Evolutionary conservation across 2,113 vertebrate species (phyloP), one percentile per base, ranked within the genome.

Genomic region (Pluvialis apricaria): DNA sequence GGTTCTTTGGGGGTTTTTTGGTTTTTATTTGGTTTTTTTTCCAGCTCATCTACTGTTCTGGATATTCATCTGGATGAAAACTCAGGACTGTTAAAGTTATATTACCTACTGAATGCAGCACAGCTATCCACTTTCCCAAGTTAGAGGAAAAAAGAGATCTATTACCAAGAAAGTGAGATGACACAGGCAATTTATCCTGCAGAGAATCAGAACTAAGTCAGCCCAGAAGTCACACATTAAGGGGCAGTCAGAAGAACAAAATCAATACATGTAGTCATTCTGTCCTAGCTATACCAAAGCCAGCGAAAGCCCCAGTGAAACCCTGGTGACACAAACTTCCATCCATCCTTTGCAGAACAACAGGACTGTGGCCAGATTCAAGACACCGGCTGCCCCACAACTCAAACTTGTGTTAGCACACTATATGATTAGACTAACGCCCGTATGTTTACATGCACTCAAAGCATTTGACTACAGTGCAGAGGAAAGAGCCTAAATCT

Each of bases 121-220:
- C 38, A 86, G 52, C 76, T 68, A 42, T 24, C 34, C 29, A 22
- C 19, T 71, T 79, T 24, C n/a, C 7, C 14, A 49, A 34, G 38
- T 47, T 86, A 80, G 5, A 88, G 62, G 86, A 90, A 88, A 20
- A 21, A 85, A 64, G n/a, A 96, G n/a, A 96, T 90, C 76, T 88
- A 85, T 82, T 68, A 44, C 22, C 6, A 60, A 20, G 29, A 82
- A 83, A 72, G 60, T 45, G 61, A 49, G 34, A 86, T 86, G 69
- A 52, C 82, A 82, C 25, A 58, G 42, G 32, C 62, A 86, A 82
- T 92, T 92, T 68, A 90, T 88, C 42, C 61, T 84, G 86, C 34
- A 61, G 16, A 83, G 71, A 86, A 80, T 73, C 36, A 81, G 34
- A 91, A 91, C 0, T 2, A 92, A 51, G 54, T 72, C 22, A 79